Evolutionary conservation across 2,113 vertebrate species (phyloP).

Genomic region (Tenebrosternarchus preto): DNA sequence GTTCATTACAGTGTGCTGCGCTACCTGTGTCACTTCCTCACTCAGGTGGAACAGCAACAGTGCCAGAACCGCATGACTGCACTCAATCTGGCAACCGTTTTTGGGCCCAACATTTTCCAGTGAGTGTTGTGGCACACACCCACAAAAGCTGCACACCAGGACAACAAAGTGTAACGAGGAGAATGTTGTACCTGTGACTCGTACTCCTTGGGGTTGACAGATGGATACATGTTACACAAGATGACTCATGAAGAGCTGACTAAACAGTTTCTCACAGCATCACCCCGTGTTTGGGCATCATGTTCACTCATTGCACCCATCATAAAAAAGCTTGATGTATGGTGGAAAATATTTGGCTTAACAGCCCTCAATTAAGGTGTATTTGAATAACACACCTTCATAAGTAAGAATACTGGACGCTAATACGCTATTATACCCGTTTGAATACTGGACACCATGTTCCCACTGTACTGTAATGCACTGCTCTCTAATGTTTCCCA

Average conservation of each 20-base stretch:
- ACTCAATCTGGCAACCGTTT: constrained; percentile 87
- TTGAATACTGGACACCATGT: neutral
- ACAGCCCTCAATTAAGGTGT: neutral
- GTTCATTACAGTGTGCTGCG: constrained; percentile 82
- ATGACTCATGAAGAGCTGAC: neutral
- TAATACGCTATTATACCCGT: neutral
- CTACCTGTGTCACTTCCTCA: constrained; percentile 88
- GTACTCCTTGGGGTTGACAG: neutral
- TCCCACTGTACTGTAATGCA: neutral
- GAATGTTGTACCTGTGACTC: neutral
- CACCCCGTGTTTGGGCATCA: neutral
- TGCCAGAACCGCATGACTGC: constrained; percentile 85
- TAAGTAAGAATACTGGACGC: neutral
- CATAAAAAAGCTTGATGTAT: neutral
- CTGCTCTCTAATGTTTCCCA: neutral
- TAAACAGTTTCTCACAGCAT: neutral
- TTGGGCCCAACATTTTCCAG: constrained; percentile 91
- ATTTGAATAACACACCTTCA: neutral
- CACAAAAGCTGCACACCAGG: neutral
- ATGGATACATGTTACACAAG: neutral
- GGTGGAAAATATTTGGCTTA: neutral
- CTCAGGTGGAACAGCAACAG: constrained; percentile 81
- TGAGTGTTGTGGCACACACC: constrained; percentile 73
- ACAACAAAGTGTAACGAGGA: neutral
- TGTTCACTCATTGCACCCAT: neutral